Evolutionary conservation across 1,140 invertebrate species (phyloP), one percentile per base, ranked within the genome.

Genomic region (Leptinotarsa defecta): DNA sequence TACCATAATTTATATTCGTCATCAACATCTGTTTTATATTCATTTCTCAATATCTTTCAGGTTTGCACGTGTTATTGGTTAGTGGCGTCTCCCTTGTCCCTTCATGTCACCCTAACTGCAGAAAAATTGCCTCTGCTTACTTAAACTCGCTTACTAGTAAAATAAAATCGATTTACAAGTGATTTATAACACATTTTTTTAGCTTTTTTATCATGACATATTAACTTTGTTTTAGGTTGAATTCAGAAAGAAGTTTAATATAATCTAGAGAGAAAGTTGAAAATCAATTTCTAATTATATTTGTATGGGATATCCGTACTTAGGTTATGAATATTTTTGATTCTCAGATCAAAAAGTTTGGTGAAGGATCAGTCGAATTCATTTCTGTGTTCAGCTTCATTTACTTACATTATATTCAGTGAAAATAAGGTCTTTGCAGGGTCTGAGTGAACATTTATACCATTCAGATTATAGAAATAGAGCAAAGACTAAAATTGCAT

Each of bases 61-160:
- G 84, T 81, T 73, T 84, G 77, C 81, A 85, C 79, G 68, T 85
- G 65, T 79, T 83, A 77, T 80, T 84, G 77, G 78, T 74, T 76
- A 84, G 69, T 73, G 83, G 81, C 72, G 76, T 81, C 72, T 76
- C 79, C 79, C 78, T 85, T 82, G 80, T 80, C 80, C 80, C 83
- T 79, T 80, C 82, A 76, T 84, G 82, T 82, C 83, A 83, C 81
- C 84, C 84, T 74, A 78, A 84, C 78, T 85, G 84, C 76, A 82
- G 83, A 77, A 77, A 78, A 74, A 78, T 83, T 78, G 77, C 78
- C 71, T 74, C 79, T 67, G 69, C 64, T 78, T 81, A 84, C 70
- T 77, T 80, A 78, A 78, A 87, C 78, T 76, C 87, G 81, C 79
- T 87, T 48, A 69, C 79, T 74, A 78, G 82, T 68, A 67, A 49